Percentiles rank a stretch among this genome's conserved stretches.
Evolutionary conservation across 2,113 vertebrate genomes (phyloP).

Genomic region (Beaufortia kweichowensis): DNA sequence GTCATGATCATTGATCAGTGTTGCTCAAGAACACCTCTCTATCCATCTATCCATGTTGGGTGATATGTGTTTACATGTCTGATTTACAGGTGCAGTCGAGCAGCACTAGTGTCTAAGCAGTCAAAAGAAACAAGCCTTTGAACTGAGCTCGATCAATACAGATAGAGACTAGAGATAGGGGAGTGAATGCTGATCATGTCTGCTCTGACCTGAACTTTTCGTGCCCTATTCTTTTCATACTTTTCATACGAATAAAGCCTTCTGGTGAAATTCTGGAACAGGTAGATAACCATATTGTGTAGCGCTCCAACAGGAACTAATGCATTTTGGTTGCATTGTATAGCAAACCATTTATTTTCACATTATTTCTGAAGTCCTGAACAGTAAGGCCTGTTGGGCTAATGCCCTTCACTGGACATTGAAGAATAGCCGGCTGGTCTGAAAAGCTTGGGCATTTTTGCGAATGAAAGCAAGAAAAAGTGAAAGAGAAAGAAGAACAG

Average conservation of each 20-base stretch:
- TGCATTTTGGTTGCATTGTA: constrained; percentile 2
- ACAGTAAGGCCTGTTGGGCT: not conserved
- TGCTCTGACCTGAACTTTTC: constrained; percentile 19
- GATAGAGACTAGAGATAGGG: constrained; percentile 6
- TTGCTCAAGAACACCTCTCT: not conserved
- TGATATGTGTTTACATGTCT: not conserved
- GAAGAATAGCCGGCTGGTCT: not conserved
- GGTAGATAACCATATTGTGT: not conserved
- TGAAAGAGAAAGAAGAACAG: constrained; percentile 1
- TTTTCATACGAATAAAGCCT: not conserved
- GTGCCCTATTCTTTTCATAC: not conserved
- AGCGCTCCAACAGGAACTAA: not conserved
- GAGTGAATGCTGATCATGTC: constrained; percentile 1
- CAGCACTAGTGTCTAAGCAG: constrained; percentile 18
- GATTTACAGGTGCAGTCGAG: constrained; percentile 10
- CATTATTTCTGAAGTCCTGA: not conserved
- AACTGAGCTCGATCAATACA: constrained; percentile 36
- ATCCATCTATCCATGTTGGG: not conserved
- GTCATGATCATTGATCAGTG: constrained; percentile 22
- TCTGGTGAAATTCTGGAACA: not conserved
- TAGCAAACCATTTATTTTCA: constrained; percentile 21
- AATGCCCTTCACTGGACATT: constrained; percentile 15
- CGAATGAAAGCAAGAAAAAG: not conserved
- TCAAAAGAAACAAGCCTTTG: constrained; percentile 23
- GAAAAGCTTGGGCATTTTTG: not conserved